These are phyloP conservation scores for Pluvianellus socialis DNA, from an alignment of 2,113 vertebrate species.

Conservation along the genomic window DNA sequence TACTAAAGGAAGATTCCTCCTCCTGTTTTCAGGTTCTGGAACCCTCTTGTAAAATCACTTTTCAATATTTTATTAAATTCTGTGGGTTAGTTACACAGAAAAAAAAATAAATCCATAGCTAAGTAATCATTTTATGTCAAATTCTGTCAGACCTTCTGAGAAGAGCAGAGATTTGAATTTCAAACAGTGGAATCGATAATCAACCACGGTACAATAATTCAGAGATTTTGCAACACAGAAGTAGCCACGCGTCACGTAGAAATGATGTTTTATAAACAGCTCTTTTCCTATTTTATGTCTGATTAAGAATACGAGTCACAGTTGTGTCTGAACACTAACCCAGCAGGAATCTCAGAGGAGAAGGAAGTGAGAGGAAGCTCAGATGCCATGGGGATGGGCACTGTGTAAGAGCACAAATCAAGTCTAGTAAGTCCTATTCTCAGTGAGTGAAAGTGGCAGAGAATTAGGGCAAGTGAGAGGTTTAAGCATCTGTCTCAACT, in stretches of 20 bases:
- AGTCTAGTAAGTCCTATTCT: neutral
- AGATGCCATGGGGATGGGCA: neutral
- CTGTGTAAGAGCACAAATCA: neutral
- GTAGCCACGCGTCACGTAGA: neutral
- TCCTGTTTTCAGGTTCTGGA: neutral
- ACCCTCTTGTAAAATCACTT: neutral
- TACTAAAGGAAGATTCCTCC: neutral
- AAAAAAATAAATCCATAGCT: neutral
- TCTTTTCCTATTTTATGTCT: neutral
- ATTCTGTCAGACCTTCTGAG: neutral
- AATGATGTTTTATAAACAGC: neutral
- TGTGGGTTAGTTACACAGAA: neutral
- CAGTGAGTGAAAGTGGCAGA: neutral
- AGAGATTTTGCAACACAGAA: neutral
- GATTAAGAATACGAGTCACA: neutral
- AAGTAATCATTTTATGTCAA: neutral
- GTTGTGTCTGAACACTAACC: neutral
- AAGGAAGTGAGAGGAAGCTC: neutral
- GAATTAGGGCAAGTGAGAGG: neutral
- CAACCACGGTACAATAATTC: neutral
- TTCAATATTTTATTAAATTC: slow-evolving; percentile 24
- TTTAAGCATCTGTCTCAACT: neutral
- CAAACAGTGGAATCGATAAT: neutral
- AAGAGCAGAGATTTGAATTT: slow-evolving; percentile 7
- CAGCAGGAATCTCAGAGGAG: neutral